Percentiles rank a stretch among this genome's conserved stretches.
Conservation (phyloP, 2,888 invertebrate genomes). For the Aproaerema taeniolella region DNA sequence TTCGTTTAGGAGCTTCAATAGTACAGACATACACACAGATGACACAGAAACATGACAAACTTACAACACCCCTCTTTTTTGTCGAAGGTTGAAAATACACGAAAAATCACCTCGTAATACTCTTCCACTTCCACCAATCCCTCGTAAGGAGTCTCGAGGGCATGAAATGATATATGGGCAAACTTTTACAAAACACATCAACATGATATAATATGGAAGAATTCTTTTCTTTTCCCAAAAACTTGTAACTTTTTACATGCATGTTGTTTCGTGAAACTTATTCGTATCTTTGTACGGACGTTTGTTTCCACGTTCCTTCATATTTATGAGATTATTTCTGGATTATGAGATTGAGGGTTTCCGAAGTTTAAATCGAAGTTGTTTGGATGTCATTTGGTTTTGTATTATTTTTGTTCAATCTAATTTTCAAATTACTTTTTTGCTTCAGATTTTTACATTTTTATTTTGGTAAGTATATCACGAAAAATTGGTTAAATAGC, state of each 20-base stretch:
- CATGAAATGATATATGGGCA: constrained; percentile 36
- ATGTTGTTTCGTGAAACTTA: constrained; percentile 20
- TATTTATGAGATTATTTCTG: constrained; percentile 23
- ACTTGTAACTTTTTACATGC: constrained; percentile 21
- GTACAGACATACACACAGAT: too few relatives aligned
- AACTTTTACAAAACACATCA: constrained; percentile 44
- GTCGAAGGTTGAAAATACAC: too few relatives aligned
- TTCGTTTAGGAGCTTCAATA: too few relatives aligned
- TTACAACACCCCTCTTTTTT: too few relatives aligned
- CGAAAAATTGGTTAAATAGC: too few relatives aligned
- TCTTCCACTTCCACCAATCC: background rate
- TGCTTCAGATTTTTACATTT: too few relatives aligned
- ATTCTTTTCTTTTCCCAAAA: constrained; percentile 21
- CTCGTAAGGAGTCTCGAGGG: constrained; percentile 9
- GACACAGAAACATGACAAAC: too few relatives aligned
- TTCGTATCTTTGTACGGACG: constrained; percentile 6
- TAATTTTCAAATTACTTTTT: too few relatives aligned
- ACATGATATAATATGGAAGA: constrained; percentile 27
- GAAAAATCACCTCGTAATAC: background rate
- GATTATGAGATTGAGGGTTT: too few relatives aligned
- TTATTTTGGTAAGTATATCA: too few relatives aligned
- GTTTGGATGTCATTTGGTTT: background rate
- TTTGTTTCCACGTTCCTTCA: constrained; percentile 9
- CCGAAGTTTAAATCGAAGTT: constrained; percentile 1
- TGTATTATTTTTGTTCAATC: background rate